Conservation (phyloP, 2,113 vertebrate species). For the Percina caprodes region DNA sequence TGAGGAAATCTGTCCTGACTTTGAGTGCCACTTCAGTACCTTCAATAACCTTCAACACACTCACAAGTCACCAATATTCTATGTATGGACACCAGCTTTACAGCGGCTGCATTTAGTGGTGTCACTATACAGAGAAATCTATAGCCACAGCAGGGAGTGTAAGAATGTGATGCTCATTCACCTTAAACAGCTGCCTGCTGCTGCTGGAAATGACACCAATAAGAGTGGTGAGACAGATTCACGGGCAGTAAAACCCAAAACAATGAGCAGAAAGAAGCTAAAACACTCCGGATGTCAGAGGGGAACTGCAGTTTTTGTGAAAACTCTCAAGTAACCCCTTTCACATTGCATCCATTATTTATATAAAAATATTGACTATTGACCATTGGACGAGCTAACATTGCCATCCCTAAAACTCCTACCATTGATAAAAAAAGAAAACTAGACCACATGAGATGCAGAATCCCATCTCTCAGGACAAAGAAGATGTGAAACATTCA, state of each 20-base stretch:
- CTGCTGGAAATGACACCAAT: not conserved
- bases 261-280: not conserved
- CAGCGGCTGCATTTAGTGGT: not conserved
- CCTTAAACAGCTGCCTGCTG: not conserved
- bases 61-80: conserved; percentile 4
- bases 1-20: conserved; percentile 49
- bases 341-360: not conserved
- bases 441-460: not conserved
- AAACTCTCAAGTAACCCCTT: not conserved
- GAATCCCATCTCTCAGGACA: conserved; percentile 11
- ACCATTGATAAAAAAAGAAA: not conserved
- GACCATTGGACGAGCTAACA: not conserved
- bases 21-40: conserved; percentile 30
- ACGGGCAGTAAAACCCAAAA: not conserved
- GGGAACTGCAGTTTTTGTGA: not conserved
- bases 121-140: not conserved
- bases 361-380: not conserved
- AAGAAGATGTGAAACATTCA: not conserved
- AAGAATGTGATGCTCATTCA: not conserved
- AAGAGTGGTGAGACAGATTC: not conserved
- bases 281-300: not conserved
- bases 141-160: not conserved
- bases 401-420: not conserved
- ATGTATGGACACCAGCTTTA: not conserved
- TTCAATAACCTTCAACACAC: conserved; percentile 40